Evolutionary conservation across 2,888 invertebrate species (phyloP).

Genomic region (Linnaemya tessellans): DNA sequence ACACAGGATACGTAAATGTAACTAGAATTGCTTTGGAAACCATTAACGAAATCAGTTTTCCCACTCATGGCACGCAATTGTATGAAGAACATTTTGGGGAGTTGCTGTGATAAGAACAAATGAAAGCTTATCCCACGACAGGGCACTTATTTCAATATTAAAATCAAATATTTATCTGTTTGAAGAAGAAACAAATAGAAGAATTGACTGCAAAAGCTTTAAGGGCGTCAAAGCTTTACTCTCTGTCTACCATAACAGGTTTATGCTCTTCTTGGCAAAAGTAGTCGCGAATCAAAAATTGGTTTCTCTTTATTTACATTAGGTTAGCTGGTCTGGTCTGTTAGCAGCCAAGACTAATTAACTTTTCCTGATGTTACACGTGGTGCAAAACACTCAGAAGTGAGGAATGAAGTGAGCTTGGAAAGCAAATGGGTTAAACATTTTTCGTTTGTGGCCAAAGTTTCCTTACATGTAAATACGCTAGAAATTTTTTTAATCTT

Average conservation of each 20-base stretch:
- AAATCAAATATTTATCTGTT: constrained; percentile 37
- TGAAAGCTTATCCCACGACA: constrained; percentile 12
- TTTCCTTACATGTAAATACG: no score
- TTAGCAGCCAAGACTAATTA: no score
- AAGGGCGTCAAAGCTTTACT: constrained; percentile 47
- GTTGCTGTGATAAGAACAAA: neutral
- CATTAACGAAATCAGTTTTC: constrained; percentile 11
- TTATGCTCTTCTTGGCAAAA: neutral
- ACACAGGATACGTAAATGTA: constrained; percentile 23
- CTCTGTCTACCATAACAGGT: neutral
- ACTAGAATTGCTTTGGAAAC: neutral
- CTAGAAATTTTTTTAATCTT: no score
- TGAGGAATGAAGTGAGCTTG: no score
- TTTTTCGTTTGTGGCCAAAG: no score
- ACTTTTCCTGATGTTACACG: no score
- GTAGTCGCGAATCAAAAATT: no score
- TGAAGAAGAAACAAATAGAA: neutral
- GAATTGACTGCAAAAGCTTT: constrained; percentile 21
- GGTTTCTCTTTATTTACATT: neutral
- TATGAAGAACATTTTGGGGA: neutral
- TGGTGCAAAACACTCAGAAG: no score
- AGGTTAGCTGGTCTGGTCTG: no score
- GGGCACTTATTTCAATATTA: constrained; percentile 22
- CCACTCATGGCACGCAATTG: constrained; percentile 13
- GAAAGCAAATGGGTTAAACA: no score